These are phyloP conservation scores for Morone saxatilis DNA, from an alignment of 2,113 vertebrate species.

Conservation along the genomic window DNA sequence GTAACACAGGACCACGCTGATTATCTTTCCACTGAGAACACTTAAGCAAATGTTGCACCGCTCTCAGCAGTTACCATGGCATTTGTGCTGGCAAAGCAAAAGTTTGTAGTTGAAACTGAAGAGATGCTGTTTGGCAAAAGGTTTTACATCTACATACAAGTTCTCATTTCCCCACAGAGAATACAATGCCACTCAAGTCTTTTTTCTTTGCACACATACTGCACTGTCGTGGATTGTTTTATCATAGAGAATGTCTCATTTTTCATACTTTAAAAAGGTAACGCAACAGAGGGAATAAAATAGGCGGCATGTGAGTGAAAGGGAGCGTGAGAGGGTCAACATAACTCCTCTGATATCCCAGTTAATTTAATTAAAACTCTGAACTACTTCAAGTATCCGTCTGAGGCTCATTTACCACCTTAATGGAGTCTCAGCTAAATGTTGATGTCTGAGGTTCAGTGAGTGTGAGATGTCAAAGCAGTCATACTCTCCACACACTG, in stretches of 20 bases:
- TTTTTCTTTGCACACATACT: neutral
- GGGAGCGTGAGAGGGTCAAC: slow-evolving; percentile 20
- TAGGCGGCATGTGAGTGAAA: neutral
- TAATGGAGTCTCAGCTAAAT: slow-evolving; percentile 21
- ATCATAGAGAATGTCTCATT: neutral
- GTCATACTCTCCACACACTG: slow-evolving; percentile 13
- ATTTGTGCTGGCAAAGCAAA: slow-evolving; percentile 41
- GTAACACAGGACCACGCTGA: neutral
- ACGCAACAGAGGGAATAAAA: slow-evolving; percentile 3
- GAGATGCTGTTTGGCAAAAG: slow-evolving; percentile 20
- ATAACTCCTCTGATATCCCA: slow-evolving; percentile 29
- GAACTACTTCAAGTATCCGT: slow-evolving; percentile 47
- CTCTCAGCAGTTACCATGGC: slow-evolving; percentile 36
- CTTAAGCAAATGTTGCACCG: slow-evolving; percentile 35
- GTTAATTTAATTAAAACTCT: slow-evolving; percentile 50
- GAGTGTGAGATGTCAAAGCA: slow-evolving; percentile 24
- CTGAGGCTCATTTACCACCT: slow-evolving; percentile 55
- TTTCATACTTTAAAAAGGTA: neutral
- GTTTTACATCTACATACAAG: slow-evolving; percentile 19
- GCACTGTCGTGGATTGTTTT: neutral
- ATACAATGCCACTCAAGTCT: neutral
- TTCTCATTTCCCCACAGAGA: neutral
- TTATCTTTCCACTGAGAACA: slow-evolving; percentile 36
- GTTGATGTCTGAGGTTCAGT: slow-evolving; percentile 41
- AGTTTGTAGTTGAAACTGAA: slow-evolving; percentile 20